phyloP scores from a whole-genome alignment of 2,888 invertebrate genomes.

The Eupithecia vulgata region DNA sequence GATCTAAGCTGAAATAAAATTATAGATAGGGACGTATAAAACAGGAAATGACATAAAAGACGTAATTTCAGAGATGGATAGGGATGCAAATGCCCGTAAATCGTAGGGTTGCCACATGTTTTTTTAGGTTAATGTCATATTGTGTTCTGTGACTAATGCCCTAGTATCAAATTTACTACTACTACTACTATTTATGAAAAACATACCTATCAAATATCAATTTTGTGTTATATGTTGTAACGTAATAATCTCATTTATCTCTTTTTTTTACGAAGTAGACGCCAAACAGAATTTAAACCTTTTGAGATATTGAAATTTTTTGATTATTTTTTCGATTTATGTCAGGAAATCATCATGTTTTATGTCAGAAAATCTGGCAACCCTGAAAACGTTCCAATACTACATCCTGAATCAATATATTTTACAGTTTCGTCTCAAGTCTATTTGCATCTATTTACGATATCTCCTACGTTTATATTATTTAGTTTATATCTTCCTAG shows the following conservation, averaged over 20 bases:
- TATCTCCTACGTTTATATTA: constrained; percentile 35
- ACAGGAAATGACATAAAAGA: constrained; percentile 46
- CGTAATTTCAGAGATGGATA: constrained; percentile 51
- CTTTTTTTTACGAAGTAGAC: not conserved
- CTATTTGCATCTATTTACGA: constrained; percentile 64
- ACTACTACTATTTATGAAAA: no score
- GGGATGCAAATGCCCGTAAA: constrained; percentile 59
- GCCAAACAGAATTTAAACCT: not conserved
- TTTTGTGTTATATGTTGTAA: not conserved
- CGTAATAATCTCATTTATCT: not conserved
- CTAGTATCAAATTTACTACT: no score
- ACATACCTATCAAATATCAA: not conserved
- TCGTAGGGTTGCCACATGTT: constrained; percentile 33
- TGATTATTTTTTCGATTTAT: not conserved
- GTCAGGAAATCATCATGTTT: not conserved
- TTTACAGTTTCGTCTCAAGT: constrained; percentile 47
- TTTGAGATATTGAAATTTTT: not conserved
- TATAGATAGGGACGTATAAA: constrained; percentile 31
- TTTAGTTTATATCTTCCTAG: constrained; percentile 40
- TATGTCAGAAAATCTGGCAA: constrained; percentile 14
- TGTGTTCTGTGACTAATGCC: no score
- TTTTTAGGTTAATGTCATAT: not conserved
- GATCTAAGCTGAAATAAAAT: constrained; percentile 36
- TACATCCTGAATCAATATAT: constrained; percentile 61
- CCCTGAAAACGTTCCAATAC: constrained; percentile 46